Evolutionary conservation across 2,797 vertebrate species (phyloP).

Genomic region (Falco novaeseelandiae): DNA sequence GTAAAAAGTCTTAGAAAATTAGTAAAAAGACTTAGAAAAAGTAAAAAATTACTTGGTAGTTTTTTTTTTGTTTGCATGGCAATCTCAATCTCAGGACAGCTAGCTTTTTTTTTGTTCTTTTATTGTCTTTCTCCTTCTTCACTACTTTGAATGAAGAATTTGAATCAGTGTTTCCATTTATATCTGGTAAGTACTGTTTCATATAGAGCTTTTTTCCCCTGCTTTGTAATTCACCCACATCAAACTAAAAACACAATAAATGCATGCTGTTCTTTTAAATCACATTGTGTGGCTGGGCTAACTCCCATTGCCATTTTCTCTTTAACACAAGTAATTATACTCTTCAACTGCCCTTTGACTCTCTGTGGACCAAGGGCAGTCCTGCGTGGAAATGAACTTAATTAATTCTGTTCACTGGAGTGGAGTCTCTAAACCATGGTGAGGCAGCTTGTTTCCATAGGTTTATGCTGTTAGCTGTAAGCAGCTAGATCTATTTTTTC

Average conservation of each 20-base stretch:
- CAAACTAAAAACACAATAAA: constrained; percentile 63
- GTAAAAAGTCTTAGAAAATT: not conserved
- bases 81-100: not conserved
- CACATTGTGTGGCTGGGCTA: not conserved
- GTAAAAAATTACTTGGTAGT: not conserved
- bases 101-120: not conserved
- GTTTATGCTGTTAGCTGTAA: constrained; percentile 34
- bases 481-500: constrained; percentile 25
- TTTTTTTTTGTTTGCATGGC: constrained; percentile 18
- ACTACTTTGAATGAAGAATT: constrained; percentile 23
- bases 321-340: constrained; percentile 75
- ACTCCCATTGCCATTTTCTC: constrained; percentile 57
- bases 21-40: no score
- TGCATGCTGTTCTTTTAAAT: constrained; percentile 66
- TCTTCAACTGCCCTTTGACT: constrained; percentile 73
- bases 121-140: not conserved
- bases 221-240: constrained; percentile 57
- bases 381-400: constrained; percentile 69
- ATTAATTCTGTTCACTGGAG: constrained; percentile 72
- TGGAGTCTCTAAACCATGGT: constrained; percentile 39
- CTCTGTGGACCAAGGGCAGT: constrained; percentile 55
- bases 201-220: not conserved
- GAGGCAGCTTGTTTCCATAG: constrained; percentile 48
- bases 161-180: constrained; percentile 63
- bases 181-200: constrained; percentile 54